Percentiles rank a stretch among this genome's conserved stretches.
Evolutionary conservation across 1,140 invertebrate genomes (phyloP).

Genomic region (Rhyacophila brunnea): DNA sequence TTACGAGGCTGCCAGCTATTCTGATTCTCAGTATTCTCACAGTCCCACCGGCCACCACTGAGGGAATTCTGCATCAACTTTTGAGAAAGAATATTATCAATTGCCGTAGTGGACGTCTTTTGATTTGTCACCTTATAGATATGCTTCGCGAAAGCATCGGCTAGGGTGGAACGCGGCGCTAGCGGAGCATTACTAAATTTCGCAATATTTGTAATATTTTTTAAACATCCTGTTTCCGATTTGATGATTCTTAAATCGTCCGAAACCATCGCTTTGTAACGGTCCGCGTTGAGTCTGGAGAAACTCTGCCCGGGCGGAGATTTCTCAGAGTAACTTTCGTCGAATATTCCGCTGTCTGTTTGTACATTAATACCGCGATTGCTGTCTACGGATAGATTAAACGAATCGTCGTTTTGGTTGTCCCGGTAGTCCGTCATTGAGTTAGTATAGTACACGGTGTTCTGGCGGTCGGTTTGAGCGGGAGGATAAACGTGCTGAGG

Average conservation of each 20-base stretch:
- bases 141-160: conserved; percentile 49
- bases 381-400: neutral
- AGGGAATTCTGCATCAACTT: conserved; percentile 38
- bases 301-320: conserved; percentile 42
- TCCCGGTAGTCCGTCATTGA: neutral
- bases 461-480: neutral
- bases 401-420: conserved; percentile 7
- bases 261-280: conserved; percentile 43
- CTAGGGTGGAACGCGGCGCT: conserved; percentile 49
- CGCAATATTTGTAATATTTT: conserved; percentile 25
- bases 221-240: conserved; percentile 16
- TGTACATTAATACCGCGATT: neutral
- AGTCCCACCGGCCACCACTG: neutral
- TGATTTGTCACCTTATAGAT: conserved; percentile 56
- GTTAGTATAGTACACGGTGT: neutral
- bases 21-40: neutral
- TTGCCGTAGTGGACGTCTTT: conserved; percentile 49
- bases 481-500: conserved; percentile 17
- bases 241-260: conserved; percentile 18
- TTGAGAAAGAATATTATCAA: conserved; percentile 53
- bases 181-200: conserved; percentile 39
- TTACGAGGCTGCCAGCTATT: neutral
- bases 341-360: conserved; percentile 2
- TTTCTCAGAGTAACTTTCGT: neutral
- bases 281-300: conserved; percentile 49